These are phyloP conservation scores for Hydrotaea cyrtoneurina DNA, from an alignment of 2,888 invertebrate genomes.

Conservation along the genomic window DNA sequence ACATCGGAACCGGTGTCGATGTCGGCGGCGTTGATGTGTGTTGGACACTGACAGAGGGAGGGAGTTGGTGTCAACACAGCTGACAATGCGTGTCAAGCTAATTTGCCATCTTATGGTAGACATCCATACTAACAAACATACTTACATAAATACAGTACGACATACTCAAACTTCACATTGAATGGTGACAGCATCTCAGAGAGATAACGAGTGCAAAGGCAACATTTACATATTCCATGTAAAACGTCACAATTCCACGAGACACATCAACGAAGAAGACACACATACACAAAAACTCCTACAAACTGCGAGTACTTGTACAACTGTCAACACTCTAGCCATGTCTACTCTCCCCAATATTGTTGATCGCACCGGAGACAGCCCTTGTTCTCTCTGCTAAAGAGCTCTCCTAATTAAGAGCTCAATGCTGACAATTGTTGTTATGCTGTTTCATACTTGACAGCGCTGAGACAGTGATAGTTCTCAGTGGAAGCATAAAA, in stretches of 20 bases:
- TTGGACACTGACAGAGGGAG: not conserved
- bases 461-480: constrained; percentile 60
- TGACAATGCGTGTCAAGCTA: constrained; percentile 78
- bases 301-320: not conserved
- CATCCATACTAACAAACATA: not conserved
- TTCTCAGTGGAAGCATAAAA: constrained; percentile 78
- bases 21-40: not conserved
- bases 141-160: no score
- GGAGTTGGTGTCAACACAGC: constrained; percentile 78
- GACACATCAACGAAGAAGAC: constrained; percentile 15
- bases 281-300: not conserved
- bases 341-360: not conserved
- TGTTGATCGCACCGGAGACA: not conserved
- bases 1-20: not conserved
- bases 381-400: constrained; percentile 13
- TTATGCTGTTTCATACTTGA: constrained; percentile 55
- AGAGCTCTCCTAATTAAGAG: constrained; percentile 57
- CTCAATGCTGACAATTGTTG: constrained; percentile 70
- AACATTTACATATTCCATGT: constrained; percentile 37
- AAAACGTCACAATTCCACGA: constrained; percentile 7
- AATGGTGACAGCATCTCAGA: constrained; percentile 59
- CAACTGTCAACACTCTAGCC: constrained; percentile 63
- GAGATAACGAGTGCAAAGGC: constrained; percentile 18
- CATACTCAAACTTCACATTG: constrained; percentile 57
- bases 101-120: constrained; percentile 72